Evolutionary conservation across 2,888 invertebrate species (phyloP), one percentile per base, ranked within the genome.

Genomic region (Dolichomitus sp.): DNA sequence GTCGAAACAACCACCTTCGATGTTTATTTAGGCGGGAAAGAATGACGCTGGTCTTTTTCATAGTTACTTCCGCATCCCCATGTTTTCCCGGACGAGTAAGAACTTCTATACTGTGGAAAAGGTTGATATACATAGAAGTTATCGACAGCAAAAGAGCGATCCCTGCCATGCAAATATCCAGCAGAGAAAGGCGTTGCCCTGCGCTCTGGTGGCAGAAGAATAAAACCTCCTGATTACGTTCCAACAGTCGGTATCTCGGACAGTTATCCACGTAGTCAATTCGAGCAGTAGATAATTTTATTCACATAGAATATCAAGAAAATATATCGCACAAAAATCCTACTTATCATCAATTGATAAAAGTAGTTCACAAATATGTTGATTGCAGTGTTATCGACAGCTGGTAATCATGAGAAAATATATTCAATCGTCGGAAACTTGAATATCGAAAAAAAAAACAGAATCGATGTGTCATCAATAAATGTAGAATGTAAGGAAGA

Each of bases 11-110:
- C 86, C 83, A 77, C 84, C 81, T 61, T 76, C 90, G 86, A 89
- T 90, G 88, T 91, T 91, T 90, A 89, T 91, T 92, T 89, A 87
- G 89, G 66, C 66, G 17, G 84, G 83, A 72, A 59, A 69, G 84
- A 76, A 84, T 81, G 80, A 57, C 68, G 17, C 66, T 54, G 42
- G 27, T 61, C 52, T 74, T 74, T 59, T 80, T 59, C 68, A 33
- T 30, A 52, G 19, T 57, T 61, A 68, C 61, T 61, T 76, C 40
- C 69, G 11, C 54, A 17, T 77, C 40, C 17, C 37, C 54, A 52
- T 69, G 61, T 33, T 68, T 33, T 68, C 61, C 54, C 33, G 61
- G 33, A 77, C 23, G 14, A 17, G 30, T 19, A 7, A 57, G 37
- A 57, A 45, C 23, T 42, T 52, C 45, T 33, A 14, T 50, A 40